A percentile compares a stretch with the other conserved stretches of the same genome.
Evolutionary conservation across 2,797 vertebrate genomes (phyloP).

Genomic region (Octomys mimax): DNA sequence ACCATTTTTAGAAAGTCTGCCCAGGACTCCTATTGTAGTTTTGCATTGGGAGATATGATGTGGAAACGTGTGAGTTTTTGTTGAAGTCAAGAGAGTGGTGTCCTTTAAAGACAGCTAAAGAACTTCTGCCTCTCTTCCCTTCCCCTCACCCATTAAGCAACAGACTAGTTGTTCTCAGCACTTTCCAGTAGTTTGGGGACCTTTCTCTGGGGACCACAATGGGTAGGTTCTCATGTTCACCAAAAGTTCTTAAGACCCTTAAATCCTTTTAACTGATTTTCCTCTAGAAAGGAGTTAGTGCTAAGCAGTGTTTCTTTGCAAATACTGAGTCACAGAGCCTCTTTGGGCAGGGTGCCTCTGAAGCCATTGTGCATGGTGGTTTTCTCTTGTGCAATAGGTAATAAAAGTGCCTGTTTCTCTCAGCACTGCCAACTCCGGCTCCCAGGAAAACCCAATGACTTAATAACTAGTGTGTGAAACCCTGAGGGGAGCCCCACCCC

Average conservation of each 20-base stretch:
- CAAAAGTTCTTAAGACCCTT: not conserved
- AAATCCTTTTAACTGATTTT: not conserved
- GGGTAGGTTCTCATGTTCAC: not conserved
- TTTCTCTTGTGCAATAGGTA: conserved; percentile 33
- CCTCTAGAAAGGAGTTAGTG: not conserved
- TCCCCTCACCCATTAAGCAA: not conserved
- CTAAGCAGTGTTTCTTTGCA: not conserved
- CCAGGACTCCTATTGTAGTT: not conserved
- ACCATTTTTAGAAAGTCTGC: not conserved
- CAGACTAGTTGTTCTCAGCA: not conserved
- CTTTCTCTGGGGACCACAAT: not conserved
- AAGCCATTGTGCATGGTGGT: not conserved
- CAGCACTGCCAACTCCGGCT: not conserved
- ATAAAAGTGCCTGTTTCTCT: conserved; percentile 43
- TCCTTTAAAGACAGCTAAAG: not conserved
- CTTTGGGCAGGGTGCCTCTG: not conserved
- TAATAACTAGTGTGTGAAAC: conserved; percentile 16
- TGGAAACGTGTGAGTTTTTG: not conserved
- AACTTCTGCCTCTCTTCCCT: not conserved
- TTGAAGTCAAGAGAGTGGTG: not conserved
- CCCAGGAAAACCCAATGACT: conserved; percentile 51
- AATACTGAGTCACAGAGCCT: not conserved
- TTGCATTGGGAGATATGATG: not conserved
- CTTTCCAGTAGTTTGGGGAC: not conserved
- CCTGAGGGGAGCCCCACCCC: not conserved